These are phyloP conservation scores for Emys orbicularis DNA, from an alignment of 2,797 vertebrate species.

Conservation along the genomic window DNA sequence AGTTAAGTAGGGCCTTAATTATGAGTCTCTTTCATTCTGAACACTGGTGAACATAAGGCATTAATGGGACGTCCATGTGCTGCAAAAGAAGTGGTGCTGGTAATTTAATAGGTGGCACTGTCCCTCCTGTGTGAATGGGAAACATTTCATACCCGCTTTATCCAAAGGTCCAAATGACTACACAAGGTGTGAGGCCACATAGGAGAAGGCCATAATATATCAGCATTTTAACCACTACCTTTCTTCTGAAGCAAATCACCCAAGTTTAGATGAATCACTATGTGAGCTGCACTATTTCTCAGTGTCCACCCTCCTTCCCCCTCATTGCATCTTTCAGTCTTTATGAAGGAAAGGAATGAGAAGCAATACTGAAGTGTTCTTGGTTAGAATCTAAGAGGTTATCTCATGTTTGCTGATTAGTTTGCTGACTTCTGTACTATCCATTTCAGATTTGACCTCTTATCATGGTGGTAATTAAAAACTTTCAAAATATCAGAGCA, in stretches of 20 bases:
- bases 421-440: neutral
- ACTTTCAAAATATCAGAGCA: neutral
- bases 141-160: neutral
- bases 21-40: neutral
- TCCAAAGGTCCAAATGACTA: neutral
- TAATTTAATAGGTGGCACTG: neutral
- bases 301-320: accelerated
- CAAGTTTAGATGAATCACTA: neutral
- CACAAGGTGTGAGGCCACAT: neutral
- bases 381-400: neutral
- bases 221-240: neutral
- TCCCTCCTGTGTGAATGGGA: neutral
- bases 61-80: neutral
- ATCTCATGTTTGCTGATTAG: neutral
- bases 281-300: neutral
- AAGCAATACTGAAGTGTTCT: neutral
- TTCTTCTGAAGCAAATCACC: neutral
- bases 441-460: neutral
- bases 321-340: neutral
- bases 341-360: neutral
- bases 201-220: neutral
- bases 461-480: neutral
- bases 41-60: neutral
- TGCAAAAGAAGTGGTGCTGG: neutral
- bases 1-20: no score